phyloP scores from a whole-genome alignment of 1,140 invertebrate genomes.

The Listronotus oregonensis region DNA sequence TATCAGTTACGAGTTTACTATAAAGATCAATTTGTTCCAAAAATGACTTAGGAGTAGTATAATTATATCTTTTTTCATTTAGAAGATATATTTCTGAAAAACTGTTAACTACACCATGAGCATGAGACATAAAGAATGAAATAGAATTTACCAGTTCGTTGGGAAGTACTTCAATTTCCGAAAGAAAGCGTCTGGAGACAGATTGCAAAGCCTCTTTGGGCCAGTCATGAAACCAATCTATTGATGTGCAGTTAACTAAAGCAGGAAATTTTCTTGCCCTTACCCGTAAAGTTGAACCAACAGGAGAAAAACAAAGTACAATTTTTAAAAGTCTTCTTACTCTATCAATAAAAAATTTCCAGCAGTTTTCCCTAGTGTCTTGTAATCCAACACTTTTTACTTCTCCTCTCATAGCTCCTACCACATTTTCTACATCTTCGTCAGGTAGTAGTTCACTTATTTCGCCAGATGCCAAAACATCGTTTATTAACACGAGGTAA shows the following conservation, averaged over 20 bases:
- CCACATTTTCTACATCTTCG: constrained; percentile 89
- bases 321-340: constrained; percentile 77
- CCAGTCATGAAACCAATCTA: constrained; percentile 98
- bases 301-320: constrained; percentile 92
- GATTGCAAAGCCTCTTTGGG: constrained; percentile 88
- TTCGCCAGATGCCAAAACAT: constrained; percentile 91
- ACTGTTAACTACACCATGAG: constrained; percentile 86
- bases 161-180: constrained; percentile 73
- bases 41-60: constrained; percentile 95
- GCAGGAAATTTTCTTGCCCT: constrained; percentile 92
- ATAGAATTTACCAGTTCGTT: constrained; percentile 67
- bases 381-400: constrained; percentile 81
- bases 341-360: constrained; percentile 93
- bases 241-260: constrained; percentile 89
- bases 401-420: constrained; percentile 80
- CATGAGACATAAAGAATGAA: constrained; percentile 88
- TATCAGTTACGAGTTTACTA: constrained; percentile 77
- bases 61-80: constrained; percentile 92
- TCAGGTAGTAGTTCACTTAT: constrained; percentile 89
- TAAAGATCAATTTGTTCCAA: constrained; percentile 92
- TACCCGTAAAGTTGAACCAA: constrained; percentile 82
- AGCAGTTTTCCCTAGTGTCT: constrained; percentile 92
- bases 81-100: constrained; percentile 80
- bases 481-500: constrained; percentile 92
- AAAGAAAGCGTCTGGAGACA: constrained; percentile 83